Base-by-base conservation (phyloP, 2,797 vertebrate species). In the Phataginus tetradactyla region DNA sequence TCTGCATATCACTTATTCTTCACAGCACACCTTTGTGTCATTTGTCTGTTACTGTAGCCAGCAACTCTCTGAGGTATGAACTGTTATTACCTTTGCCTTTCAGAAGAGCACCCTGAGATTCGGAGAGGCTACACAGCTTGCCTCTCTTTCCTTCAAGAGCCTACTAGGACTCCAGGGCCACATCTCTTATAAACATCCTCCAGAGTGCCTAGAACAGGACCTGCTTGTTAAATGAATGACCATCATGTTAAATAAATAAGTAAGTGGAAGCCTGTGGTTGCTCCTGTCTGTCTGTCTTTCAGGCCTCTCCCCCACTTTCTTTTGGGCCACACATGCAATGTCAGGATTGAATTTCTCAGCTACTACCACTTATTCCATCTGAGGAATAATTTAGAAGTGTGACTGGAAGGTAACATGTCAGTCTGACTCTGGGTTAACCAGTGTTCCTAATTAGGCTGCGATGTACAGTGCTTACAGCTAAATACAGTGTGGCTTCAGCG, bases 401-500 rank as follows among this genome's bases (percentile, higher is more conserved):
- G 84, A 71, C 61, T 5, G 0, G 14, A 59, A 88, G 90, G 93
- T 25, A 90, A 81, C 87, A 42, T 6, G 55, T 86, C 85, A 69
- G 13, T n/a, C 75, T 87, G 66, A 90, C 80, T 88, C 90, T 45
- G 64, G 91, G 80, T 81, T 90, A 96, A 59, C 51, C 15, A 21
- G 75, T 53, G 79, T 84, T 86, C 90, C 95, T 92, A 92, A 94
- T 95, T 95, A 97, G 96, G 90, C 93, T 27, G 4, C 1, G 2
- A 18, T 68, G 61, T 66, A 42, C 71, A 92, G 66, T 83, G 87
- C 93, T 97, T 80, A 78, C 59, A 93, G 94, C 79, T 90, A 92
- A 96, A 77, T 66, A 63, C 96, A 92, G 18, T 80, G 32, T 45
- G 95, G 59, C 94, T 90, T 96, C 89, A 78, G 92, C 6, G 83